Base-by-base conservation (phyloP, 2,888 invertebrate genomes). In the Synanthedon vespiformis region DNA sequence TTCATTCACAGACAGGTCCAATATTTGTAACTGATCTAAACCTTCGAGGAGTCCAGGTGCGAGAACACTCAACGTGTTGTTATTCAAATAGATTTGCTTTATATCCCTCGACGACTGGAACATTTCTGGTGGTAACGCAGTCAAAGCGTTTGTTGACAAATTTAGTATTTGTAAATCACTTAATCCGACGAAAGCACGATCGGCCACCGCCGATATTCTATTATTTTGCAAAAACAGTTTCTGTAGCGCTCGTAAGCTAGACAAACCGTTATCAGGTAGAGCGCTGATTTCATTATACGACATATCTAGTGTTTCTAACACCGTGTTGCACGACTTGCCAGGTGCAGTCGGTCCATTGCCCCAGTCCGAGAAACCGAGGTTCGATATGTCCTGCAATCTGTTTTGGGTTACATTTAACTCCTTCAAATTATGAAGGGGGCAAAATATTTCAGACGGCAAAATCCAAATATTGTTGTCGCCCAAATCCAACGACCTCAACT, bases 391-490 rank as follows among this genome's bases (percentile, higher is more conserved):
- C 80, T 93, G 93, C 61, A 95, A 84, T 74, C 93, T 90, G 74
- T 95, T 95, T 69, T 90, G 88, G 51, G 94, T 93, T 58, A 94
- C 82, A 71, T 95, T 95, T 52, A 95, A 76, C 58, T 89, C 89
- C 58, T 90, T 89, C 55, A 94, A 87, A 68, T 90, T 90, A 64
- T 89, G 90, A 52, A 94, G 81, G 40, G 92, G 91, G 68, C 94
- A 94, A 70, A 94, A 91, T 70, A 91, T 89, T 69, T 92, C 92
- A 22, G 89, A 86, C 2, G 94, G 94, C 54, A 93, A 77, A 51
- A 90, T 91, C 93, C 93, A 93, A 61, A 94, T 91, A 70, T 93
- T 93, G 73, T 94, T 94, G 66, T 92, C 92, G 40, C 91, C 92
- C 54, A 94, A 85, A 78, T 94, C 92, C 61, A 94, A 86, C 60